A percentile compares a stretch with the other conserved stretches of the same genome.
phyloP scores from a whole-genome alignment of 1,140 invertebrate genomes.

The Leptestheria dahalacensis region DNA sequence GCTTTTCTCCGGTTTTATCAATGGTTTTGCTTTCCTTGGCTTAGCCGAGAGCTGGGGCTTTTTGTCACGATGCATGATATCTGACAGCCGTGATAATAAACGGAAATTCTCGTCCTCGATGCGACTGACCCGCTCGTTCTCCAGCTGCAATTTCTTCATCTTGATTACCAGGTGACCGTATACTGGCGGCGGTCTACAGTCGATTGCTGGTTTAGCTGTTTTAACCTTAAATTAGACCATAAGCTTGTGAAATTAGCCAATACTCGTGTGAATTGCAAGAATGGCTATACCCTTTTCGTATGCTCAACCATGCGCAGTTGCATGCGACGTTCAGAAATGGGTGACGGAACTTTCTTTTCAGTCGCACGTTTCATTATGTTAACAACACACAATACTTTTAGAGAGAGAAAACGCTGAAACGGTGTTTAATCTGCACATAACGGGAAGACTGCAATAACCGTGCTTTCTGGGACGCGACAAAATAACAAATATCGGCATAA shows the following conservation, averaged over 20 bases:
- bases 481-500: neutral
- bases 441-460: too few species aligned
- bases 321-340: slow-evolving; percentile 7
- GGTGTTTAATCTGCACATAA: too few species aligned
- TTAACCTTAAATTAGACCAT: neutral
- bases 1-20: too few species aligned
- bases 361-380: neutral
- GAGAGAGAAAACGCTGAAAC: too few species aligned
- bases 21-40: neutral
- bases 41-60: neutral
- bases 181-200: slow-evolving; percentile 5
- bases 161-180: slow-evolving; percentile 16
- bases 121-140: slow-evolving; percentile 9
- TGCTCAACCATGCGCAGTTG: slow-evolving; percentile 10
- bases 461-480: too few species aligned
- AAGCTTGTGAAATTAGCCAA: slow-evolving; percentile 5
- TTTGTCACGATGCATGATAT: slow-evolving; percentile 9
- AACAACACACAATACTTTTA: neutral
- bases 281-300: neutral
- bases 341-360: neutral
- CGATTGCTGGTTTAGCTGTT: slow-evolving; percentile 3
- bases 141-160: slow-evolving; percentile 13
- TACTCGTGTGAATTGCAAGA: neutral
- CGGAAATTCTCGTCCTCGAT: slow-evolving; percentile 6
- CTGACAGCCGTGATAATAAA: slow-evolving; percentile 4